These are phyloP conservation scores for Trimorus sp. DNA, from an alignment of 2,888 invertebrate species.

Conservation along the genomic window DNA sequence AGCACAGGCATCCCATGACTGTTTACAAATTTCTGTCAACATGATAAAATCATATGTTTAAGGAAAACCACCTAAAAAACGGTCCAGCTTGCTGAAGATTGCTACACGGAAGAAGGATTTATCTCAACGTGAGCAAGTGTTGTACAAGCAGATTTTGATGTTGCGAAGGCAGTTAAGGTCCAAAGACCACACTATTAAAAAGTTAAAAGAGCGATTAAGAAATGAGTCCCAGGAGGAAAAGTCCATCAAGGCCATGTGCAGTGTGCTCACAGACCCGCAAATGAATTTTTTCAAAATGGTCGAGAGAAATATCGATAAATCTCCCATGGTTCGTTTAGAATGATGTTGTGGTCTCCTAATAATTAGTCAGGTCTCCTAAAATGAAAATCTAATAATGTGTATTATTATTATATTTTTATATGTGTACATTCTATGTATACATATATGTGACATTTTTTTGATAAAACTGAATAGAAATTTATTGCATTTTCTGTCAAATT, in stretches of 20 bases:
- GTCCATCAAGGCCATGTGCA: neutral
- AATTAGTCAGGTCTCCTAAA: constrained; percentile 1
- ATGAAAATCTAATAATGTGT: neutral
- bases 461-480: neutral
- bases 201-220: neutral
- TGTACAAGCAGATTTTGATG: neutral
- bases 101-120: neutral
- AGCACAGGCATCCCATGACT: neutral
- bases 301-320: constrained; percentile 1
- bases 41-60: constrained; percentile 1
- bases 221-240: neutral
- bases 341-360: constrained; percentile 4
- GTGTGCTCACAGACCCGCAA: neutral
- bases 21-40: constrained; percentile 1
- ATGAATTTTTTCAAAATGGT: constrained; percentile 1
- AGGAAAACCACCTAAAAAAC: constrained; percentile 4
- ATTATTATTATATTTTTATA: constrained; percentile 2
- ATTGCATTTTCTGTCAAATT: neutral
- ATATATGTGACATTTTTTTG: neutral
- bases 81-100: constrained; percentile 1
- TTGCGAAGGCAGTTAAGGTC: neutral
- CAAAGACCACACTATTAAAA: neutral
- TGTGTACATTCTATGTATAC: too few species aligned
- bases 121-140: neutral
- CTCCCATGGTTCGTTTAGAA: neutral